Evolutionary conservation across 2,113 vertebrate species (phyloP).

Genomic region (Paradoxurus hermaphroditus): DNA sequence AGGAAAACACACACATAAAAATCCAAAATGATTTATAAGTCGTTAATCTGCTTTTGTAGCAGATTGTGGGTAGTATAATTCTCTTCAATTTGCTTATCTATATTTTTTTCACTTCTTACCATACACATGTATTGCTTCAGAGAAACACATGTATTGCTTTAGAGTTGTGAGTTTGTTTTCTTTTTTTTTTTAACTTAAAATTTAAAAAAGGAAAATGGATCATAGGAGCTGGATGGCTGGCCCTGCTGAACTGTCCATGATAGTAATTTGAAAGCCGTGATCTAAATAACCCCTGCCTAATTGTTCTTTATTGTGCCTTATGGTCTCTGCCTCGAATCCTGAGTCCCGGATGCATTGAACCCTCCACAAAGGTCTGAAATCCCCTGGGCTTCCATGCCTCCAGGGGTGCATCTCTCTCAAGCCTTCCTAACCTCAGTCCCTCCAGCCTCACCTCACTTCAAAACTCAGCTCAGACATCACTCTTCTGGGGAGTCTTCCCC

Average conservation of each 20-base stretch:
- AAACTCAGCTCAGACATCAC: neutral
- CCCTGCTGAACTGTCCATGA: neutral
- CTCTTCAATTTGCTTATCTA: neutral
- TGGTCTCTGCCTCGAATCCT: neutral
- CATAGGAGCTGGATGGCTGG: neutral
- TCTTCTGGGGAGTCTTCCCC: neutral
- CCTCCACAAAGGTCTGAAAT: neutral
- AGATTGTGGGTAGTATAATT: neutral
- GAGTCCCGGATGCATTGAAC: neutral
- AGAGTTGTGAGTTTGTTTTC: neutral
- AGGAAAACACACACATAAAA: neutral
- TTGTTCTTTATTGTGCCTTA: neutral
- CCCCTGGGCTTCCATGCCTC: neutral
- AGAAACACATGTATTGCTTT: neutral
- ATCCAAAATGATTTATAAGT: neutral
- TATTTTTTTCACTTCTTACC: neutral
- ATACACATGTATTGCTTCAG: neutral
- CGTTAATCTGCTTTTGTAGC: neutral
- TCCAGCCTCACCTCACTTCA: neutral
- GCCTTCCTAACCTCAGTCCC: neutral
- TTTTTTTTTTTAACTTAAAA: neutral
- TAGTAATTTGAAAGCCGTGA: neutral
- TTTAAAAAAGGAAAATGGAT: neutral
- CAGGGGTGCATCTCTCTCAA: neutral
- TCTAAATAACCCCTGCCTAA: neutral